Evolutionary conservation across 1,140 invertebrate species (phyloP).

Genomic region (roundworm (Caenorhabditis elegans)): DNA sequence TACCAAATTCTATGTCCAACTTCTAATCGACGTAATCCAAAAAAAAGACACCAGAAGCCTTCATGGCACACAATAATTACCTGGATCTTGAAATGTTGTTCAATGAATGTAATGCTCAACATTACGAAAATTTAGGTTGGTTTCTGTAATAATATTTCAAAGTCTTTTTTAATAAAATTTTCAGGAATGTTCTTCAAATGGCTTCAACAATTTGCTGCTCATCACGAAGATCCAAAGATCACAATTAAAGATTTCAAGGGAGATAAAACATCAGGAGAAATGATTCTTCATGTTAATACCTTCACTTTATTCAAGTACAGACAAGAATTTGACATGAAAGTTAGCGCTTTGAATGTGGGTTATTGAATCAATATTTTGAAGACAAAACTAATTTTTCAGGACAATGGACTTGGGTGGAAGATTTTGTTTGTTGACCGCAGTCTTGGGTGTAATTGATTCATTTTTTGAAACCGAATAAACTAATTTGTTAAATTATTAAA

Average conservation of each 20-base stretch:
- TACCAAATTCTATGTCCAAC: background rate
- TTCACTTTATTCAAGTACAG: background rate
- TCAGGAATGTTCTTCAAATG: background rate
- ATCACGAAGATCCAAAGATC: background rate
- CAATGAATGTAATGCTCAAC: background rate
- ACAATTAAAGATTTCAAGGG: background rate
- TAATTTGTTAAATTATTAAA: too few relatives aligned
- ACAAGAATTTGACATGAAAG: background rate
- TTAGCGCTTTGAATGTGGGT: background rate
- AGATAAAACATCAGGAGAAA: background rate
- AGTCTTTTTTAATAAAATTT: background rate
- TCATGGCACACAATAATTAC: background rate
- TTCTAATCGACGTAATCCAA: background rate
- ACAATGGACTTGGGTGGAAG: background rate
- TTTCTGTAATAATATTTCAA: too few relatives aligned
- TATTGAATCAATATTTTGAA: background rate
- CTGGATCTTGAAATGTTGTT: background rate
- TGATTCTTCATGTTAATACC: background rate
- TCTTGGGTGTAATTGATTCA: background rate
- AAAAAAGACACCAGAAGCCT: background rate
- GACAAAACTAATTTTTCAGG: background rate
- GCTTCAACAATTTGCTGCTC: background rate
- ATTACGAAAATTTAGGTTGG: background rate
- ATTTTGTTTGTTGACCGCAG: background rate
- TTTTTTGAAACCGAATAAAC: too few relatives aligned